A percentile compares a stretch with the other conserved stretches of the same genome.
These are phyloP conservation scores for Erythrolamprus reginae DNA, from an alignment of 2,113 vertebrate species.

Conservation along the genomic window DNA sequence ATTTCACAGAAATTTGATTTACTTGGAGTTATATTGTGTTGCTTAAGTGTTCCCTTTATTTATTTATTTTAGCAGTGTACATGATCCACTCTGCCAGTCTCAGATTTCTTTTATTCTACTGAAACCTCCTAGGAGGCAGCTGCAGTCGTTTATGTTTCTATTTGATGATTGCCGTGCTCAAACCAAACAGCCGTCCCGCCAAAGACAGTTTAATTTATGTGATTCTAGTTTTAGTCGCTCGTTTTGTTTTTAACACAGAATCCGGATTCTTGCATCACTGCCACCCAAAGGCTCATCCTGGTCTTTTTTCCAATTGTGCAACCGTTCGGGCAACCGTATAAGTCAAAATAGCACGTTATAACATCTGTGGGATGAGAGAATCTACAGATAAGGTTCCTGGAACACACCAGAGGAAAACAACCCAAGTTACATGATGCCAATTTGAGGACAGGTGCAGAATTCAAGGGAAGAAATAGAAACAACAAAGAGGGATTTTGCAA, in stretches of 20 bases:
- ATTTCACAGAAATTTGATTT: too few relatives aligned
- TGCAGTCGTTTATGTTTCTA: neutral
- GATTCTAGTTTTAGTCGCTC: conserved; percentile 46
- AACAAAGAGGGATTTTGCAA: neutral
- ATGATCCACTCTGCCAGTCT: neutral
- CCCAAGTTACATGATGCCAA: neutral
- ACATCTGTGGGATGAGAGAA: conserved; percentile 18
- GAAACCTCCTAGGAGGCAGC: neutral
- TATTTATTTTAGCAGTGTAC: too few relatives aligned
- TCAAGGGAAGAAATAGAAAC: neutral
- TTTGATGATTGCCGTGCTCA: neutral
- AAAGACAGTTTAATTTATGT: neutral
- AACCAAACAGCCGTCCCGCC: neutral
- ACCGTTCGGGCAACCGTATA: conserved; percentile 46
- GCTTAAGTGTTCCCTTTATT: too few relatives aligned
- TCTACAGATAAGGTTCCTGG: conserved; percentile 13
- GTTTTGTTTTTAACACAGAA: conserved; percentile 58
- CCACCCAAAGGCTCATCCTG: conserved; percentile 51
- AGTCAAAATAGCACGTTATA: neutral
- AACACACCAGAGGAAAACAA: neutral
- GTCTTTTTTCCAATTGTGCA: conserved; percentile 56
- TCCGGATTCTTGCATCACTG: conserved; percentile 63
- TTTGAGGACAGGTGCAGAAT: conserved; percentile 6
- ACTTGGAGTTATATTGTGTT: too few relatives aligned
- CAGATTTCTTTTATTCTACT: neutral